These are phyloP conservation scores for Germaria angustata DNA, from an alignment of 2,888 invertebrate species.

Conservation along the genomic window DNA sequence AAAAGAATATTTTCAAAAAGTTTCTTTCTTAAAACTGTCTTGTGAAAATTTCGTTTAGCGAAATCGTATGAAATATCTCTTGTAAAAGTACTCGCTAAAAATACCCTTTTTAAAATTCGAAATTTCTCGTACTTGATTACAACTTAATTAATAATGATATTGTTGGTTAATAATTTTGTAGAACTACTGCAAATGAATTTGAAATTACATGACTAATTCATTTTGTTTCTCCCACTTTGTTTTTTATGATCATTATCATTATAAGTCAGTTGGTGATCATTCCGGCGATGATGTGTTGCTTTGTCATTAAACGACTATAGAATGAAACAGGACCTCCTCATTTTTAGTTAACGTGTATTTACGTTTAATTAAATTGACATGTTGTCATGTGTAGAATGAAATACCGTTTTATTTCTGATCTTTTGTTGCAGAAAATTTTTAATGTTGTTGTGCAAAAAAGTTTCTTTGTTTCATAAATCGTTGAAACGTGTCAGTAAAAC, in stretches of 20 bases:
- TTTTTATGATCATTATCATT: slow-evolving; percentile 1
- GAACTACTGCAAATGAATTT: not conserved
- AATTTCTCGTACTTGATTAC: not conserved
- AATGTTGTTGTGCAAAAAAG: slow-evolving; percentile 13
- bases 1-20: too few relatives aligned
- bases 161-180: not conserved
- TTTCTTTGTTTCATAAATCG: slow-evolving; percentile 66
- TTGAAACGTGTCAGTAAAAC: slow-evolving; percentile 61
- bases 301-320: slow-evolving; percentile 35
- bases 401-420: slow-evolving; percentile 49
- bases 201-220: slow-evolving; percentile 30
- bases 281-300: slow-evolving; percentile 27
- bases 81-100: too few relatives aligned
- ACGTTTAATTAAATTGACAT: slow-evolving; percentile 65
- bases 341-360: slow-evolving; percentile 49
- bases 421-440: not conserved
- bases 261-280: slow-evolving; percentile 8
- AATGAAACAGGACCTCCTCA: slow-evolving; percentile 63
- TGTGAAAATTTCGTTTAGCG: too few relatives aligned
- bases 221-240: not conserved
- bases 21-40: too few relatives aligned
- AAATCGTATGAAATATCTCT: too few relatives aligned
- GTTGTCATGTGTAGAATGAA: slow-evolving; percentile 61
- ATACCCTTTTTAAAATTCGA: slow-evolving; percentile 5
- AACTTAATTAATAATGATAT: not conserved